phyloP scores from a whole-genome alignment of 30 jellyfish, hydroid and myxozoan genomes.

The Sanderia malayensis region DNA sequence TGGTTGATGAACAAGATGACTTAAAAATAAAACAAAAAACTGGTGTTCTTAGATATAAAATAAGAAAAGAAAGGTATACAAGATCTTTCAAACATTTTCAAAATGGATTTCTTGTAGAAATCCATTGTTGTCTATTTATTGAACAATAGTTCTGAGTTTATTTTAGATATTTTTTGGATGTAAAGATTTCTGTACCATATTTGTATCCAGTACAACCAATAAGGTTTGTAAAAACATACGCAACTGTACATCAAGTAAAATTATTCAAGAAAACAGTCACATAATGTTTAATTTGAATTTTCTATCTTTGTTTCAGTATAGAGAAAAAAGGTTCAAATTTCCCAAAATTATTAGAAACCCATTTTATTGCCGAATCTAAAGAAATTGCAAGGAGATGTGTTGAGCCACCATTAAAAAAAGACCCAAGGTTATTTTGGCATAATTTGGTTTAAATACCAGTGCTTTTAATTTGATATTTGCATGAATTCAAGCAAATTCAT shows the following conservation, averaged over 20 bases:
- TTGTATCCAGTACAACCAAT: constrained; percentile 62
- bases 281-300: no score
- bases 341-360: constrained; percentile 61
- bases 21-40: constrained; percentile 77
- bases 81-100: no score
- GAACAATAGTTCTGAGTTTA: background rate
- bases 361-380: constrained; percentile 60
- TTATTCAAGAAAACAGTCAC: no score
- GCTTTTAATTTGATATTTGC: no score
- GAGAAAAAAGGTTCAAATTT: constrained; percentile 71
- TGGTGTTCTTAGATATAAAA: constrained; percentile 62
- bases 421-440: constrained; percentile 83
- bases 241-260: no score
- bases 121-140: background rate
- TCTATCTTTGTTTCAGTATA: constrained; percentile 48
- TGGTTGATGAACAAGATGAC: constrained; percentile 68
- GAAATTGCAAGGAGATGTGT: constrained; percentile 77
- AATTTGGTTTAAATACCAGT: no score
- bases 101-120: no score
- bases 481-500: no score
- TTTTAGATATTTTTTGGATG: constrained; percentile 58
- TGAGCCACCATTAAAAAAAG: constrained; percentile 73
- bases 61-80: constrained; percentile 53
- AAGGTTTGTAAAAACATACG: no score
- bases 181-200: constrained; percentile 56